Evolutionary conservation across 2,113 vertebrate genomes (phyloP).

Genomic region (Pelecanoides urinatrix): DNA sequence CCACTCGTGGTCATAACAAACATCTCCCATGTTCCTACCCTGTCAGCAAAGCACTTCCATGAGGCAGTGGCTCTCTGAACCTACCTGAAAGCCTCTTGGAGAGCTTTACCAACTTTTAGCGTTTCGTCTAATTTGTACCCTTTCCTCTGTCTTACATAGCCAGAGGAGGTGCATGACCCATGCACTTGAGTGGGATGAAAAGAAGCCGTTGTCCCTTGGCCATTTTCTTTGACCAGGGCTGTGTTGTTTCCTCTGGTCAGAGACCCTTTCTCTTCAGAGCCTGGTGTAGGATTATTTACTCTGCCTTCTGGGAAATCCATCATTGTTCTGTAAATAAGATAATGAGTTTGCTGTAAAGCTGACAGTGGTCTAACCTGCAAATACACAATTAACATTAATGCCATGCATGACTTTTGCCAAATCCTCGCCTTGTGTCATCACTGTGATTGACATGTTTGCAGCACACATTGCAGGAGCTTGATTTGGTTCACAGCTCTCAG

Average conservation of each 20-base stretch:
- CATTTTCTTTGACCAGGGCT: background rate
- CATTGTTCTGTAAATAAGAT: background rate
- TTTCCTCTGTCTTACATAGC: background rate
- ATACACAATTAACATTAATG: slow-evolving; percentile 37
- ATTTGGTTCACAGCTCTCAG: slow-evolving; percentile 68
- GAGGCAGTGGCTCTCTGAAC: background rate
- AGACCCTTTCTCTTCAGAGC: background rate
- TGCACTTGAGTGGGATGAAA: background rate
- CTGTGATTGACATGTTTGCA: slow-evolving; percentile 76
- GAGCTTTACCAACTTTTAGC: background rate
- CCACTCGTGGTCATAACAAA: background rate
- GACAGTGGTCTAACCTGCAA: background rate
- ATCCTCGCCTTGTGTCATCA: slow-evolving; percentile 60
- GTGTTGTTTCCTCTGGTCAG: background rate
- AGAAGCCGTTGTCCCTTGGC: background rate
- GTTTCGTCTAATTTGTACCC: background rate
- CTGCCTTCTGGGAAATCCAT: slow-evolving; percentile 5
- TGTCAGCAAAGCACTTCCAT: background rate
- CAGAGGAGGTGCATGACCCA: background rate
- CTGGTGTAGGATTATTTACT: background rate
- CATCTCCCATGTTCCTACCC: rapidly evolving
- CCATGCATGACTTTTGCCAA: slow-evolving; percentile 38
- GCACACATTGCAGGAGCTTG: slow-evolving; percentile 77
- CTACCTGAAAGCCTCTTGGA: background rate
- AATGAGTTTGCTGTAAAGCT: slow-evolving; percentile 5